Percentiles rank a stretch among this genome's conserved stretches.
Evolutionary conservation across 2,113 vertebrate species (phyloP).

Genomic region (Sturnus vulgaris): DNA sequence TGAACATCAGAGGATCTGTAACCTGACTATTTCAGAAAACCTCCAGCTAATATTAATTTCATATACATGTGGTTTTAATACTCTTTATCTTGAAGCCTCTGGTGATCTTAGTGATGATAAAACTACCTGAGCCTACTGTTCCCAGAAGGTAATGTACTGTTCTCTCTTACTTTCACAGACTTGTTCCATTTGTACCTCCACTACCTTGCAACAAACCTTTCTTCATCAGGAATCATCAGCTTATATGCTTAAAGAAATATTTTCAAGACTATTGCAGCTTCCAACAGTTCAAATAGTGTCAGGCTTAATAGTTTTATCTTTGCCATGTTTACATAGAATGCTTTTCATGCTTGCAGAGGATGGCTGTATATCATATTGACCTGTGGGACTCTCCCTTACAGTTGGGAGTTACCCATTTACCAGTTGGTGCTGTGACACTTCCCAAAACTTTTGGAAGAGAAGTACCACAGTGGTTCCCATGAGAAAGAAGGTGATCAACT

Average conservation of each 20-base stretch:
- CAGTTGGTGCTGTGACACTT: background rate
- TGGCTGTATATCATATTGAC: background rate
- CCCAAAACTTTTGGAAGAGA: background rate
- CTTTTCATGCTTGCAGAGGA: background rate
- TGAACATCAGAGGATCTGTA: background rate
- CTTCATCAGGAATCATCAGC: background rate
- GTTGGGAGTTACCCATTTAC: background rate
- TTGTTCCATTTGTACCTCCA: background rate
- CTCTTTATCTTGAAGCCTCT: background rate
- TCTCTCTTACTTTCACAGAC: background rate
- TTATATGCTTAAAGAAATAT: background rate
- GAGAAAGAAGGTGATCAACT: background rate
- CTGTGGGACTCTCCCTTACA: background rate
- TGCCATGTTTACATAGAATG: background rate
- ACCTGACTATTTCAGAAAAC: background rate
- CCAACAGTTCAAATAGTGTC: background rate
- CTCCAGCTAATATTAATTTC: background rate
- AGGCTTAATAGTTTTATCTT: background rate
- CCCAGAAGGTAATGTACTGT: background rate
- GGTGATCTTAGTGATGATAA: background rate
- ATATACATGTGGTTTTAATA: background rate
- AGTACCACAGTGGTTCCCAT: background rate
- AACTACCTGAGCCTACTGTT: background rate
- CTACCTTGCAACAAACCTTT: background rate
- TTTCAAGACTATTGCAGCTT: background rate